phyloP scores from a whole-genome alignment of 2,888 invertebrate genomes.

The Oligia fasciuncula region DNA sequence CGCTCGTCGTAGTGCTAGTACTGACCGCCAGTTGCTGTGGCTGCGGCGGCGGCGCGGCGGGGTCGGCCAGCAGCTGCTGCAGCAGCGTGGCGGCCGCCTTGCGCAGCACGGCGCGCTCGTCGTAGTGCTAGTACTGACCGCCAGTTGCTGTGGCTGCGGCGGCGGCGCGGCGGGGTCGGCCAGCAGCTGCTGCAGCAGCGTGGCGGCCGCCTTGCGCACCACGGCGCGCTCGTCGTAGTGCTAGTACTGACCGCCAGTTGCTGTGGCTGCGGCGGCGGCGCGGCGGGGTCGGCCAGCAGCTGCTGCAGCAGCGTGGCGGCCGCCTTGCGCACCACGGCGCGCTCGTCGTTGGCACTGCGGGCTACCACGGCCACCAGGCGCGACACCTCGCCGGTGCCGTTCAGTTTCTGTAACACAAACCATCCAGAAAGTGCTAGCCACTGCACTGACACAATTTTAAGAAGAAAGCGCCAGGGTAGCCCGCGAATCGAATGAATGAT shows the following conservation, averaged over 20 bases:
- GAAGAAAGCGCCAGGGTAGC: not conserved
- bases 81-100: conserved; percentile 23
- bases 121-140: conserved; percentile 59
- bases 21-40: conserved; percentile 26
- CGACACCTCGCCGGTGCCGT: conserved; percentile 74
- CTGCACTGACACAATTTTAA: not conserved
- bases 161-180: conserved; percentile 48
- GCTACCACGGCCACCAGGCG: conserved; percentile 79
- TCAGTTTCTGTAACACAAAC: conserved; percentile 47
- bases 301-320: conserved; percentile 79
- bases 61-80: conserved; percentile 27
- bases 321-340: conserved; percentile 78
- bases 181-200: conserved; percentile 78
- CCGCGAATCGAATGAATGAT: not conserved
- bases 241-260: conserved; percentile 70
- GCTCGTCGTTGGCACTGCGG: conserved; percentile 58
- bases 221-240: conserved; percentile 49
- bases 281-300: conserved; percentile 66
- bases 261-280: conserved; percentile 47
- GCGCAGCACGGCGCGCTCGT: conserved; percentile 24
- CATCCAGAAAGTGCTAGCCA: not conserved
- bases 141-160: conserved; percentile 66
- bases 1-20: not conserved
- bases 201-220: conserved; percentile 80
- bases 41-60: conserved; percentile 44